Evolutionary conservation across 1,140 invertebrate genomes (phyloP).

Genomic region (Neodiprion pinetum): DNA sequence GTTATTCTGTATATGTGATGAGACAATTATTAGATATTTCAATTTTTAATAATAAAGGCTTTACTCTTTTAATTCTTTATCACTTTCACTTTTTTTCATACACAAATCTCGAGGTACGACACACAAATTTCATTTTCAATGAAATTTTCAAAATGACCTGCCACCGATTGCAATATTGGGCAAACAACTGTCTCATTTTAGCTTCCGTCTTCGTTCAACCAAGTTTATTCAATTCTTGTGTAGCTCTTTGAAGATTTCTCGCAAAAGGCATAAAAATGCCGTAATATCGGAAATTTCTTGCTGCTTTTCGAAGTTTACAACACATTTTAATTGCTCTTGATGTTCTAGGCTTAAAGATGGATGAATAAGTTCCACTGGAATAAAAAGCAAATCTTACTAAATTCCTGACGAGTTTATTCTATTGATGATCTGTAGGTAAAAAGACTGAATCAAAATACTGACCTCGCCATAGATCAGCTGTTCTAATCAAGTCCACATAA

Average conservation of each 20-base stretch:
- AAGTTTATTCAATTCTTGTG: conserved; percentile 21
- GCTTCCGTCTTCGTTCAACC: not conserved
- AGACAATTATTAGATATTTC: conserved; percentile 33
- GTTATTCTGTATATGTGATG: conserved; percentile 34
- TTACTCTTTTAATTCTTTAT: conserved; percentile 31
- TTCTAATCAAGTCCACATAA: conserved; percentile 36
- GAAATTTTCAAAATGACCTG: no score
- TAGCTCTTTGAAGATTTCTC: conserved; percentile 41
- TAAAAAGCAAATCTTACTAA: conserved; percentile 21
- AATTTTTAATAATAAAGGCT: conserved; percentile 49
- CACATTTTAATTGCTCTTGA: conserved; percentile 31
- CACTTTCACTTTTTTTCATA: not conserved
- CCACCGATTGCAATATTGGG: no score
- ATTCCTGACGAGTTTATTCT: conserved; percentile 13
- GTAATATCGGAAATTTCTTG: conserved; percentile 35
- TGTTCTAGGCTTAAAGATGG: conserved; percentile 40
- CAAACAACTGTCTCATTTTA: no score
- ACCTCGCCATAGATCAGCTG: conserved; percentile 45
- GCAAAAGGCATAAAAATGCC: conserved; percentile 41
- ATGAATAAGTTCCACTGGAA: conserved; percentile 47
- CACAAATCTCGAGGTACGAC: conserved; percentile 8
- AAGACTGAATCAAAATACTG: not conserved
- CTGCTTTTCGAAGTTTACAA: conserved; percentile 31
- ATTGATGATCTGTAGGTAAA: not conserved
- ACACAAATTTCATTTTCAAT: not conserved